These are phyloP conservation scores for Glareola pratincola DNA, from an alignment of 2,113 vertebrate species.

Conservation along the genomic window DNA sequence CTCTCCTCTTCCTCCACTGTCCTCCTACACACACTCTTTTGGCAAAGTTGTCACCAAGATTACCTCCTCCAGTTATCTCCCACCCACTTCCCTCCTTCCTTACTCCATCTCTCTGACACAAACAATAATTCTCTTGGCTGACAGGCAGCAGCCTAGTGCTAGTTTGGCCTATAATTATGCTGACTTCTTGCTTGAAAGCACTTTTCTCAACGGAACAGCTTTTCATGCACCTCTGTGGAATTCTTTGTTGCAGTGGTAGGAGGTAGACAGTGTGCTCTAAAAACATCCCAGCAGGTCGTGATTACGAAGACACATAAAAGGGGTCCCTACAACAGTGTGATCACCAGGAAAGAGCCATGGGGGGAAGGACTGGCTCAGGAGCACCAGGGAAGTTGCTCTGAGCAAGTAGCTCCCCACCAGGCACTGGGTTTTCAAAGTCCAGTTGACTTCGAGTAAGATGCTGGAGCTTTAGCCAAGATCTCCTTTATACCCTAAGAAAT, in stretches of 20 bases:
- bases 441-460: not conserved
- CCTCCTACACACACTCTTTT: not conserved
- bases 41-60: not conserved
- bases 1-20: not conserved
- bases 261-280: not conserved
- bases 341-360: accelerated
- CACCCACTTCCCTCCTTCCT: not conserved
- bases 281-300: not conserved
- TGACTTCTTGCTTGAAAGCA: not conserved
- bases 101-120: not conserved
- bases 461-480: not conserved
- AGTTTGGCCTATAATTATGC: not conserved
- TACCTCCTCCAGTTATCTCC: not conserved
- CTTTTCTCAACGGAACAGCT: not conserved
- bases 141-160: not conserved
- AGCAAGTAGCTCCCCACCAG: not conserved
- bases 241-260: not conserved
- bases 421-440: not conserved
- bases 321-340: accelerated
- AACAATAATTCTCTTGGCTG: not conserved
- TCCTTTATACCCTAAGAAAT: not conserved
- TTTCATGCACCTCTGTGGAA: not conserved
- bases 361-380: not conserved
- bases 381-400: not conserved
- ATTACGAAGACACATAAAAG: not conserved